phyloP scores from a whole-genome alignment of 2,797 vertebrate species.

The Dendrocincla tyrannina region DNA sequence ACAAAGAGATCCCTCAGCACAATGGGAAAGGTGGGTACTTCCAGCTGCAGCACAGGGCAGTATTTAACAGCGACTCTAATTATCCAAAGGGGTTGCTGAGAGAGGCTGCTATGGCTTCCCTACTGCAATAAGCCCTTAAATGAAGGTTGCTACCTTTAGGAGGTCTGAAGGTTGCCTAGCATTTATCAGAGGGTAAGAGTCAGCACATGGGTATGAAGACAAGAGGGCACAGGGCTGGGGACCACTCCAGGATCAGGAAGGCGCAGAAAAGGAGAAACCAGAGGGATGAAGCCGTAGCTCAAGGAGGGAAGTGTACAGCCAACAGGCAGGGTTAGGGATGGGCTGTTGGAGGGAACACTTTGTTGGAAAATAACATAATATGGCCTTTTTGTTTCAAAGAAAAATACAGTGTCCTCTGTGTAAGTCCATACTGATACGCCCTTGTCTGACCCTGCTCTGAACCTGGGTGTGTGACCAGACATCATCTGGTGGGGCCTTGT shows the following conservation, averaged over 20 bases:
- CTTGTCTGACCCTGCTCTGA: background rate
- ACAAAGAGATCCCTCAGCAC: background rate
- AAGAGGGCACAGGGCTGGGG: background rate
- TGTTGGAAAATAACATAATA: background rate
- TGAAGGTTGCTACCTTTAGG: background rate
- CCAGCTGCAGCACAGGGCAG: background rate
- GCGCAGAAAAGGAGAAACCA: background rate
- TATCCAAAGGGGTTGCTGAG: background rate
- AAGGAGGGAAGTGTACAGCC: background rate
- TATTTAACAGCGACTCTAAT: background rate
- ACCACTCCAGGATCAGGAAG: background rate
- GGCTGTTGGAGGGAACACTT: background rate
- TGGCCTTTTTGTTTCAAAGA: background rate
- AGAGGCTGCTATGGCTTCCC: background rate
- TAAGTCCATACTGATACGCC: background rate
- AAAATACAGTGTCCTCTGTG: background rate
- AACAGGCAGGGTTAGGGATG: background rate
- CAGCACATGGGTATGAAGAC: background rate
- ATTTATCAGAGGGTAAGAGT: background rate
- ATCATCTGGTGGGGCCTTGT: background rate
- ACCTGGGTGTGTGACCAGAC: background rate
- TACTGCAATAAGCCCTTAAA: background rate
- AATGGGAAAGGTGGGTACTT: background rate
- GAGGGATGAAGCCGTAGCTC: background rate
- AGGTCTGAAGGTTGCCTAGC: background rate